Percentiles rank a stretch among this genome's conserved stretches.
Conservation (phyloP, 2,797 vertebrate species). For the Enteromius afrohamiltoni region DNA sequence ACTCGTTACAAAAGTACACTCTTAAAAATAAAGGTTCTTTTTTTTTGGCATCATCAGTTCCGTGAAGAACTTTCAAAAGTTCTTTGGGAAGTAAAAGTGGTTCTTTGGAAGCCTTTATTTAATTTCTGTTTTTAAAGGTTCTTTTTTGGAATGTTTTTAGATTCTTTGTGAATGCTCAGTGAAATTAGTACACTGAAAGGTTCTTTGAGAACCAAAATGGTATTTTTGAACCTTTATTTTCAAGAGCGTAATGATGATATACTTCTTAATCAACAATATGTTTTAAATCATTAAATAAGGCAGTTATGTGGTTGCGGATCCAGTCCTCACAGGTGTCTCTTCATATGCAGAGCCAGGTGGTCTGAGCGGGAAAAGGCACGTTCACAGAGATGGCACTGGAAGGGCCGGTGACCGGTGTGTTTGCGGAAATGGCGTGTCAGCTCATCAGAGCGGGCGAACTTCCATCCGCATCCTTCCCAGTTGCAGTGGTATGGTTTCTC, state of each 20-base stretch:
- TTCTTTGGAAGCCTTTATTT: too few species aligned
- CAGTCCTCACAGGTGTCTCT: constrained; percentile 90
- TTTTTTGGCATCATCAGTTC: neutral
- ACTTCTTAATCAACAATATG: constrained; percentile 69
- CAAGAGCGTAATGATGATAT: constrained; percentile 66
- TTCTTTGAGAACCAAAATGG: too few species aligned
- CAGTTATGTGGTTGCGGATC: constrained; percentile 51
- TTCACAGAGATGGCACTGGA: constrained; percentile 98
- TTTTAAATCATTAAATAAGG: constrained; percentile 79
- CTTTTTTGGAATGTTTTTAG: too few species aligned
- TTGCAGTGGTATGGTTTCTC: constrained; percentile 99
- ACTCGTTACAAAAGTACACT: constrained; percentile 74
- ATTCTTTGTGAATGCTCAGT: too few species aligned
- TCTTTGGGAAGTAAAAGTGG: neutral
- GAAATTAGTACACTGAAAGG: too few species aligned
- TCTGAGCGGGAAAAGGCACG: constrained; percentile 96
- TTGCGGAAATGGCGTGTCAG: constrained; percentile 98
- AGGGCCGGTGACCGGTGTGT: constrained; percentile 96
- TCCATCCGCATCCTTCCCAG: constrained; percentile 99
- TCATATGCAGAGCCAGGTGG: constrained; percentile 98
- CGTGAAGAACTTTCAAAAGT: too few species aligned
- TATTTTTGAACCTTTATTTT: neutral
- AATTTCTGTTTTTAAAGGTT: too few species aligned
- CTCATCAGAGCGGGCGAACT: constrained; percentile 96
- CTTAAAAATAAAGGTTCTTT: neutral